Base-by-base conservation (phyloP, 53 echinoderm and acorn worm species). In the Hippasteria phrygiana region DNA sequence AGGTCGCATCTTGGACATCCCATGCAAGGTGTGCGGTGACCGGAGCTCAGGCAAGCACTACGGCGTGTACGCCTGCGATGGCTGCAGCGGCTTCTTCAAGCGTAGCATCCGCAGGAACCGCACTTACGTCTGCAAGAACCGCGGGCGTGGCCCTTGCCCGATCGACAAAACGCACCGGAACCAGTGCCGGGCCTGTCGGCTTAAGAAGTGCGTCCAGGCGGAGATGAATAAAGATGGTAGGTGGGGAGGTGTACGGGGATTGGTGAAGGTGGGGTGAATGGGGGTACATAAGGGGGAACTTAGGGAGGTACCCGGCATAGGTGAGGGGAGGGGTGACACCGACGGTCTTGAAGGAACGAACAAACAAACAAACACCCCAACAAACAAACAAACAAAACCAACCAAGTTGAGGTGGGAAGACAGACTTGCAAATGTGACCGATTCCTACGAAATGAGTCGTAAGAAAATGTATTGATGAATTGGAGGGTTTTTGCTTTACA, bases 41-140 rank as follows among this genome's bases (percentile, higher is more conserved):
- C 75, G 97, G 22, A 97, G 97, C 75, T 97, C 97, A 1, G 97
- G 97, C 43, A 92, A 94, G 33, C 97, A 97, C 67, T 97, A 97
- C 55, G 96, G 99, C 22, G 97, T 97, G 10, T 97, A 97, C 91
- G 97, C 97, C 28, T 97, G 97, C 47, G 97, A 97, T 40, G 97
- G 97, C 27, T 97, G 97, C 86, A 97, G 97, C 43, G 97, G 97
- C 10, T 97, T 97, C 89, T 97, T 97, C 92, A 97, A 97, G 59
- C 81, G 97, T 5, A 93, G 93, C 56, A 97, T 97, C 90, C 88
- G 91, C 34, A 77, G 97, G 18, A 95, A 95, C 87, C 84, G 97
- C 31, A 91, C 92, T 43, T 97, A 97, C 87, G 93, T 92, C 34
- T 97, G 97, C 67, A 97, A 97, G 87, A 92, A 97, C 59, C 95